Base-by-base conservation (phyloP, 2,797 vertebrate genomes). In the Calcarius lapponicus region DNA sequence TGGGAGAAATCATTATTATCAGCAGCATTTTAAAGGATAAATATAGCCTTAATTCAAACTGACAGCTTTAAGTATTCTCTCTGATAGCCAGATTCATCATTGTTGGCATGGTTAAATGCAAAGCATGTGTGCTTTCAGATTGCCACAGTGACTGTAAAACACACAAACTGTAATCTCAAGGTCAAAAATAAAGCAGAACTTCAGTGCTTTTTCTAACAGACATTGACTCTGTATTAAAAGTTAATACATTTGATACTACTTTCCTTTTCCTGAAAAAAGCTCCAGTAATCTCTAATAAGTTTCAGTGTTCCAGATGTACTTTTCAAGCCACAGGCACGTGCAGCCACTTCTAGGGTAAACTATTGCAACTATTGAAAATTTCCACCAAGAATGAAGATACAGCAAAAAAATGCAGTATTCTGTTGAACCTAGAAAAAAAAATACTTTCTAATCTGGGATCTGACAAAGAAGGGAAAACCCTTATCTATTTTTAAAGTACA, bases 21-120 rank as follows among this genome's bases (percentile, higher is more conserved):
- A 94, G 26, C 83, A 84, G 42, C 51, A 73, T 93, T 96, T 93
- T 87, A 81, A 88, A 95, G 91, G 88, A 87, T 51, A 80, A 81
- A 73, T 91, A 57, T 43, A 86, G 48, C 83, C 58, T 86, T 97
- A 95, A 94, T 95, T 76, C 88, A 93, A 93, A 71, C 75, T 84
- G 95, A 84, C 95, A 95, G 70, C 84, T 96, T 92, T 80, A 95
- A 92, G 73, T 96, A 94, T 96, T 94, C 86, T 47, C 15, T 88
- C 47, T 80, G 91, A 93, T 96, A 67, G 57, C 61, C 86, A 86
- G 67, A 91, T 87, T 91, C 65, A 60, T 95, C 76, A 56, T 48
- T 93, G 66, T 79, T 96, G 93, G 86, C 82, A 82, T 72, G 73
- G 82, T 66, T 92, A 95, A 94, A 92, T 91, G 82, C 74, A 95